Conservation (phyloP, 2,113 vertebrate species). For the Spheniscus mendiculus region DNA sequence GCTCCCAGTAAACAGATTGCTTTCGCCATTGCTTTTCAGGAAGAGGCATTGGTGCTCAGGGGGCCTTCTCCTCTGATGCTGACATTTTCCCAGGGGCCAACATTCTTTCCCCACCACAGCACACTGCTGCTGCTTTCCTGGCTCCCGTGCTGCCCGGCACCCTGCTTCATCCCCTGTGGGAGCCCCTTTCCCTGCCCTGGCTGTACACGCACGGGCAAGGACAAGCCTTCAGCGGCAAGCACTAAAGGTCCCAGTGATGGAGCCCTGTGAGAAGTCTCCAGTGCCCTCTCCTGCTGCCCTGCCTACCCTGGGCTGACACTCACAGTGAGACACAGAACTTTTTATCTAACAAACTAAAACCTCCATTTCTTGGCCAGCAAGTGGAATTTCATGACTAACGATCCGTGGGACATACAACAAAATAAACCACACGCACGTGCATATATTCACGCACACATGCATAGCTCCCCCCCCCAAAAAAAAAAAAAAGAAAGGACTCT, state of each 20-base stretch:
- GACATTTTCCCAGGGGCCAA: not conserved
- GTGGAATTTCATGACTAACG: not conserved
- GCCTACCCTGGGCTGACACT: not conserved
- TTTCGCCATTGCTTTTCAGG: not conserved
- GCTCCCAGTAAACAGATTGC: not conserved
- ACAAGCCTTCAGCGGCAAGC: rapidly evolving
- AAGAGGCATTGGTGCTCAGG: not conserved
- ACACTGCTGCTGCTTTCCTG: not conserved
- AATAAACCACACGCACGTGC: not conserved
- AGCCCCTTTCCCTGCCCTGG: not conserved
- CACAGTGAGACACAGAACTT: rapidly evolving
- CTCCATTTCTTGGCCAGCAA: not conserved
- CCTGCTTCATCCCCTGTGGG: not conserved
- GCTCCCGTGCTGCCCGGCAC: not conserved
- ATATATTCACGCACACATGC: rapidly evolving
- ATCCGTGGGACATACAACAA: too few species aligned
- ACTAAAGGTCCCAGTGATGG: not conserved
- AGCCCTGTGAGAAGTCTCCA: too few species aligned
- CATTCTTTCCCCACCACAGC: not conserved
- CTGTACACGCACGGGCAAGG: not conserved
- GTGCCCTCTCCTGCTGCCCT: too few species aligned
- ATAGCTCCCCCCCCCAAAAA: too few species aligned
- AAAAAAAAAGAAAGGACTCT: too few species aligned
- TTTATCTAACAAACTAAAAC: not conserved
- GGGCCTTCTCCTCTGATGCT: not conserved